These are phyloP conservation scores for Nixonia krombeini DNA, from an alignment of 1,140 invertebrate genomes.

Conservation along the genomic window DNA sequence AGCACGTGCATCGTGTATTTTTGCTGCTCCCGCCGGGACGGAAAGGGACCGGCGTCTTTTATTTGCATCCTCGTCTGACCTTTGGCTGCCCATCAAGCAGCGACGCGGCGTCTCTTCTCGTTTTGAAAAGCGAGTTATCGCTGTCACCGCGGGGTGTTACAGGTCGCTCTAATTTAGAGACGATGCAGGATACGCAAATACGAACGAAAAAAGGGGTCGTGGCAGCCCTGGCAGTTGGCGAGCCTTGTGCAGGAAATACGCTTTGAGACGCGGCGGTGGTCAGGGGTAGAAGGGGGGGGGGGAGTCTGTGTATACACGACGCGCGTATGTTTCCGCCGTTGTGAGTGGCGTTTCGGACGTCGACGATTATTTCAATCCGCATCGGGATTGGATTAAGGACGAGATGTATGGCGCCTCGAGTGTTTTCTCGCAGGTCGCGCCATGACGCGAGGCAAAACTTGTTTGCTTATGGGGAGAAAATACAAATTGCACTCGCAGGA, in stretches of 20 bases:
- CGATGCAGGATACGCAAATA: conserved; percentile 5
- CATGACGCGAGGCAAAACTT: background rate
- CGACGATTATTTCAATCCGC: conserved; percentile 1
- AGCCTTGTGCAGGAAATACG: background rate
- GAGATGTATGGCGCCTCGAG: background rate
- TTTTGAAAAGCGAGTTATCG: conserved; percentile 45
- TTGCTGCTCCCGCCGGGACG: conserved; percentile 32
- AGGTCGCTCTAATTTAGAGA: conserved; percentile 12
- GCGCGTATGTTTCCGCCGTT: background rate
- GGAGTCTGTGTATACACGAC: conserved; percentile 1
- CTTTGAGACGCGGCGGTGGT: background rate
- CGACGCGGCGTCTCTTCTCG: conserved; percentile 3
- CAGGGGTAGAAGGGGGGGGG: background rate
- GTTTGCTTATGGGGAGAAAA: background rate
- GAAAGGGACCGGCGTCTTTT: conserved; percentile 23
- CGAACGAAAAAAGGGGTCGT: background rate
- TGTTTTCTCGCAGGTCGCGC: background rate
- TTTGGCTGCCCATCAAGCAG: conserved; percentile 6
- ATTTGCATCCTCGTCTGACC: conserved; percentile 37
- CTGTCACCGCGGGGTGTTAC: conserved; percentile 37
- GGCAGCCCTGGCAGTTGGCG: too few species aligned
- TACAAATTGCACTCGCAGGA: background rate
- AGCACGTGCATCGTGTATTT: conserved; percentile 29
- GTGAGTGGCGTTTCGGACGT: conserved; percentile 1
- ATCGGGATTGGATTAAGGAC: background rate